Base-by-base conservation (phyloP, 2,888 invertebrate species). In the Drosophila neotestacea region DNA sequence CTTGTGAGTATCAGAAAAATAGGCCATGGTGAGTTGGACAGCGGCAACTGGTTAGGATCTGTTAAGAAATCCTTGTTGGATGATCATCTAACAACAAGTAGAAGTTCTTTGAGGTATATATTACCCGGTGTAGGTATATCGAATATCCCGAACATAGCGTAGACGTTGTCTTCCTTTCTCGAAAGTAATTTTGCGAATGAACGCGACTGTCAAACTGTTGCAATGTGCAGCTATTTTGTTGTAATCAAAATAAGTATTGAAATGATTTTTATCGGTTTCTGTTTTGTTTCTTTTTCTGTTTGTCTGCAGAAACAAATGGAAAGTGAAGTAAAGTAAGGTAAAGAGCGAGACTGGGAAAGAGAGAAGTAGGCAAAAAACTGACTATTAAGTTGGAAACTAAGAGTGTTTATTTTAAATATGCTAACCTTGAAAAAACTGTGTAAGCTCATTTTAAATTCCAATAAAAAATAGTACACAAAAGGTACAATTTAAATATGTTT, bases 11-110 rank as follows among this genome's bases (percentile, higher is more conserved):
- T 68, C 4, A 68, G n/a, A 7, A 39, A 2, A 13, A 68, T 4
- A 6, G 67, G 67, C 67, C 62, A 67, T 9, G 64, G 52, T n/a
- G 56, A 47, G n/a, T 58, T 38, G 6, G 47, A 32, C 38, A 69
- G 34, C 22, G 64, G 68, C 38, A 58, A 10, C 46, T 42, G 61
- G 22, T 46, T 46, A n/a, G 63, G 39, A 52, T 63, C 66, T 61
- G 52, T 16, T 6, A 4, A 13, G 38, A 16, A 13, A 47, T 0
- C 34, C 5, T 4, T 28, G 13, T 28, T 7, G 34, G 27, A 36
- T 13, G 2, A 42, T 6, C 4, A 34, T 10, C 11, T 59, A 11
- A 4, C 10, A n/a, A 32, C 6, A 32, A 4, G 9, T 5, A 50
- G 16, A 16, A 16, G 3, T 2, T 6, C 6, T 16, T 10, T 5